These are phyloP conservation scores for Phoenicopterus ruber DNA, from an alignment of 2,113 vertebrate species.

Conservation along the genomic window DNA sequence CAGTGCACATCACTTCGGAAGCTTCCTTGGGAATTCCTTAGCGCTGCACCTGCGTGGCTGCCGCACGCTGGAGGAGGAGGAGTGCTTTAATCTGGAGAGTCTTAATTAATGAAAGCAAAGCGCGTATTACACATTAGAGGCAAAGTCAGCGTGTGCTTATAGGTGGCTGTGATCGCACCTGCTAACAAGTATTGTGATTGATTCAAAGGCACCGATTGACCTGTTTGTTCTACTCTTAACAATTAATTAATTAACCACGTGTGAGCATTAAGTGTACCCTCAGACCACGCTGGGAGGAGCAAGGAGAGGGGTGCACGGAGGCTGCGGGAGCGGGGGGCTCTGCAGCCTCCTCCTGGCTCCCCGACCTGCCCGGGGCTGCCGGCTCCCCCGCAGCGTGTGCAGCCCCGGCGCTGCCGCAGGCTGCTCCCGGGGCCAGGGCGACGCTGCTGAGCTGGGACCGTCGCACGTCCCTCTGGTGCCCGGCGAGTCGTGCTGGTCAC, in stretches of 20 bases:
- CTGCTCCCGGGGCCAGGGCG: background rate
- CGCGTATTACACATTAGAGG: accelerated
- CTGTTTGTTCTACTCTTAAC: background rate
- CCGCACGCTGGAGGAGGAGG: background rate
- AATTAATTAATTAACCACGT: background rate
- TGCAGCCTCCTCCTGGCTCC: background rate
- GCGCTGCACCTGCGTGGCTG: background rate
- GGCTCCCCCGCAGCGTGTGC: background rate
- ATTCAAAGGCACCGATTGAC: background rate
- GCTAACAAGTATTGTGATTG: background rate
- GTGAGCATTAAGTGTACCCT: background rate
- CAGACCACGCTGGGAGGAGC: background rate
- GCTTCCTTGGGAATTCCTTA: background rate
- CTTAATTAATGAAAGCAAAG: background rate
- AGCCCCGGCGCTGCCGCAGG: background rate
- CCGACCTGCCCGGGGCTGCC: background rate
- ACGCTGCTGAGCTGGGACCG: background rate
- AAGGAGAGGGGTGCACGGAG: background rate
- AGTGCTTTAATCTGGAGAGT: background rate
- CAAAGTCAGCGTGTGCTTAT: background rate
- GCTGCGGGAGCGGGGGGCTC: background rate
- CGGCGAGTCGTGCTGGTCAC: accelerated
- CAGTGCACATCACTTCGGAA: accelerated
- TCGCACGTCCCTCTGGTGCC: accelerated
- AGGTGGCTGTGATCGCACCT: background rate